Conservation (phyloP, 1,140 invertebrate species). For the Drosophila funebris region DNA sequence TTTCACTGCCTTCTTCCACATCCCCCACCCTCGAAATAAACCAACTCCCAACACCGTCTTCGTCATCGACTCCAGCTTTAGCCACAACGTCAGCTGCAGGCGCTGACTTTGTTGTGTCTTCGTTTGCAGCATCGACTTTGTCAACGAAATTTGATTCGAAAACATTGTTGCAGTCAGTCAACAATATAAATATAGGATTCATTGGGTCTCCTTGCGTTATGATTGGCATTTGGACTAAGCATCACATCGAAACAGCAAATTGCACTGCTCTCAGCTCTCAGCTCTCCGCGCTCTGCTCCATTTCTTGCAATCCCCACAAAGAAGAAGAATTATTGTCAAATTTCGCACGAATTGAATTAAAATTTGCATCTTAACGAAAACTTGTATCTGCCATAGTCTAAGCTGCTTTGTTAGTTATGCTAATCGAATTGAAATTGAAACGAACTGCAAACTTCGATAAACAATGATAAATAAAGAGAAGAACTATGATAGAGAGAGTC, state of each 20-base stretch:
- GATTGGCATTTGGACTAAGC: slow-evolving; percentile 3
- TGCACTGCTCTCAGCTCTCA: background rate
- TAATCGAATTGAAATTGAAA: too few relatives aligned
- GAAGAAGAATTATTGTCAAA: background rate
- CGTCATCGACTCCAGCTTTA: background rate
- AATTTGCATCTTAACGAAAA: background rate
- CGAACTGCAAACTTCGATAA: too few relatives aligned
- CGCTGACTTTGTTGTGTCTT: slow-evolving; percentile 6
- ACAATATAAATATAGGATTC: slow-evolving; percentile 34
- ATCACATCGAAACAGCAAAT: background rate
- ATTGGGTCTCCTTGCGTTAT: slow-evolving; percentile 9
- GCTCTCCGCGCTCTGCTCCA: too few relatives aligned
- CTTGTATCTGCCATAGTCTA: background rate
- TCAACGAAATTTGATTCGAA: slow-evolving; percentile 42
- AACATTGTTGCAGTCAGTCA: slow-evolving; percentile 40
- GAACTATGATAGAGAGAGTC: too few relatives aligned
- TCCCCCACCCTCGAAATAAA: too few relatives aligned
- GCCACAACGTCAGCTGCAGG: background rate
- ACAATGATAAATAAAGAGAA: too few relatives aligned
- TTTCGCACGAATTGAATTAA: background rate
- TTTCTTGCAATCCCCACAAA: background rate
- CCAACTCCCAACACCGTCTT: too few relatives aligned
- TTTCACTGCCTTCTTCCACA: background rate
- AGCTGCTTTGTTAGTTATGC: background rate
- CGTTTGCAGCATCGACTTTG: slow-evolving; percentile 25